Evolutionary conservation across 2,113 vertebrate species (phyloP).

Genomic region (Bubo bubo): DNA sequence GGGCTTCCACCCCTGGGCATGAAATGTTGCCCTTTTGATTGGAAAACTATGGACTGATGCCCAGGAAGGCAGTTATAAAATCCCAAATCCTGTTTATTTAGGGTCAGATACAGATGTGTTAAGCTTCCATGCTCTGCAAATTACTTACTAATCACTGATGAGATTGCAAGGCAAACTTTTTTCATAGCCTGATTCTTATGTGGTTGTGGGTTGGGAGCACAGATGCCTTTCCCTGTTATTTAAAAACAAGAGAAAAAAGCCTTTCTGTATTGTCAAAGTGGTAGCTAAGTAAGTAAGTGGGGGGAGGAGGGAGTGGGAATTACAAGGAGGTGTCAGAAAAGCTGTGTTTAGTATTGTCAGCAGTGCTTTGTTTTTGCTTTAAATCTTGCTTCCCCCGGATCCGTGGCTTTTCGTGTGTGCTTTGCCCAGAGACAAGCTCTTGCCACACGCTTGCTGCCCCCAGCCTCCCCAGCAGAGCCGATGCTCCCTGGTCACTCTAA

Average conservation of each 20-base stretch:
- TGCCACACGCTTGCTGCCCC: accelerated
- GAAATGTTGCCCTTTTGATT: accelerated
- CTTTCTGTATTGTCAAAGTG: not conserved
- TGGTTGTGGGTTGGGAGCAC: conserved; percentile 51
- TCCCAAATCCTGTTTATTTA: not conserved
- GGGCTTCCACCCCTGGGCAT: not conserved
- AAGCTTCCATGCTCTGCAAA: not conserved
- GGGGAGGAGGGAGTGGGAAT: conserved; percentile 29
- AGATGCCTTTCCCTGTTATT: conserved; percentile 52
- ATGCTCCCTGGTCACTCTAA: accelerated
- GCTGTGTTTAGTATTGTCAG: not conserved
- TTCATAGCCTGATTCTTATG: not conserved
- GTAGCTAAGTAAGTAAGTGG: not conserved
- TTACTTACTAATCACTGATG: not conserved
- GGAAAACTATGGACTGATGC: not conserved
- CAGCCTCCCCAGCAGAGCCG: accelerated
- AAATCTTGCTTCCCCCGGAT: not conserved
- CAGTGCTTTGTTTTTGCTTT: not conserved
- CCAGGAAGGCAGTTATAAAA: not conserved
- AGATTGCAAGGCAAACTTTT: not conserved
- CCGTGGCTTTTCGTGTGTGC: not conserved
- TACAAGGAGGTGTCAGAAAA: conserved; percentile 8
- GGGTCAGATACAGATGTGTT: not conserved
- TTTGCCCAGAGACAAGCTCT: not conserved
- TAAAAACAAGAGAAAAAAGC: conserved; percentile 24